Base-by-base conservation (phyloP, 1,140 invertebrate species). In the Drosophila kohkoa region DNA sequence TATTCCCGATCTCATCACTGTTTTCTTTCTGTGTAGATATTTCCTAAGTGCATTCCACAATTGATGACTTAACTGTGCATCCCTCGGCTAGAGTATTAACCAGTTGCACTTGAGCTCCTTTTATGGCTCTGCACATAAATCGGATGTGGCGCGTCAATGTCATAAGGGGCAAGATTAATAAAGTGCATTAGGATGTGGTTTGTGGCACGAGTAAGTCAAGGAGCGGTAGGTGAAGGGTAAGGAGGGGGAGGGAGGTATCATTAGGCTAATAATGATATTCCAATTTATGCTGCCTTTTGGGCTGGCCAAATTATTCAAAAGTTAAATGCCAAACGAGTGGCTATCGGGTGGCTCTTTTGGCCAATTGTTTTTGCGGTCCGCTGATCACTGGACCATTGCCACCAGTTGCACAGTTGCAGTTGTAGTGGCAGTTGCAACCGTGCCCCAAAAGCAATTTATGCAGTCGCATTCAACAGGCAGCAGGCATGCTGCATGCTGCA, bases 351-450 rank as follows among this genome's bases (percentile, higher is more conserved):
- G 32, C 60, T 81, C 43, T 43, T 30, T 20, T 46, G 58, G 77
- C 13, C 80, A 83, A 88, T 87, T 86, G 80, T 88, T 75, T 88
- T 75, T 67, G 3, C 67, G 68, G 71, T 35, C 68, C 62, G 75
- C 52, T 74, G 81, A 80, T 72, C 82, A 72, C 46, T 75, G 66
- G 76, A 88, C 64, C 83, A 87, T 87, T 87, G 83, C 83, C 83
- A 87, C 83, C 83, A 85, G 49, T 52, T 38, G 62, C 43, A 46
- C 20, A 3, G 20, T 20, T 20, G 20, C 30, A 20, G 20, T 20
- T 38, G 62, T 15, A 25, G 20, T 25, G 20, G 20, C 20, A 25
- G 20, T 25, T 25, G 20, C 30, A 28, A 41, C 45, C 28, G 57
- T 54, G 20, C 6, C 8, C 43, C 43, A 13, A 30, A 43, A 63